Evolutionary conservation across 2,113 vertebrate species (phyloP), one percentile per base, ranked within the genome.

Genomic region (Apodemus sylvaticus): DNA sequence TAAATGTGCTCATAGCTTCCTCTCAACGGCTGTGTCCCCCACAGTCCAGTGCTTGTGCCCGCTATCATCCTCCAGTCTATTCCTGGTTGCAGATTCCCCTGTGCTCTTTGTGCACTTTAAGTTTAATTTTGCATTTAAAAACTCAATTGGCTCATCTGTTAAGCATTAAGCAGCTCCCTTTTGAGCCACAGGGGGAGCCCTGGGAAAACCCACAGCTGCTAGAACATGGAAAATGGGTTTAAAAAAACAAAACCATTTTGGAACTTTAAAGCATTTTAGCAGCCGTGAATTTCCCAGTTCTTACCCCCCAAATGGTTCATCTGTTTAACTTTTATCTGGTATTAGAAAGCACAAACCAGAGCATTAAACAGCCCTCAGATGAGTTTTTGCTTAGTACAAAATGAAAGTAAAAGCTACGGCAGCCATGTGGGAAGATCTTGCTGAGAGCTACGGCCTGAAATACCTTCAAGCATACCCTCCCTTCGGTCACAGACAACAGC

Each of bases 41-140:
- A 16, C 42, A 91, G 91, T 89, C 90, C 55, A 3, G 5, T 12
- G 73, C 89, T 51, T 26, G 11, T 42, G 85, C 62, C 53, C 45
- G 26, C 55, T 62, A 85, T 78, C 76, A n/a, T 86, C 85, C 91
- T 86, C 51, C 45, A 62, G 55, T 94, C 95, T 97, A 48, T 97
- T 97, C 97, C 96, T 87, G 97, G 95, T 79, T 95, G 78, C 73
- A 78, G 97, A 97, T 91, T 97, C 96, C 97, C 97, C 87, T 93
- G 96, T 96, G 96, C 97, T 97, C 97, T 95, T 90, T 95, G 88
- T 97, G 94, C 98, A 97, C 97, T 97, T 97, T 96, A 97, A 97
- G 97, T 98, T 97, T 97, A 98, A 98, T 98, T 98, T 97, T 97
- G 97, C 97, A 96, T 97, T 97, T 97, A 97, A 97, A 97, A 97